These are phyloP conservation scores for Thripadectes ignobilis DNA, from an alignment of 2,797 vertebrate species.

Conservation along the genomic window DNA sequence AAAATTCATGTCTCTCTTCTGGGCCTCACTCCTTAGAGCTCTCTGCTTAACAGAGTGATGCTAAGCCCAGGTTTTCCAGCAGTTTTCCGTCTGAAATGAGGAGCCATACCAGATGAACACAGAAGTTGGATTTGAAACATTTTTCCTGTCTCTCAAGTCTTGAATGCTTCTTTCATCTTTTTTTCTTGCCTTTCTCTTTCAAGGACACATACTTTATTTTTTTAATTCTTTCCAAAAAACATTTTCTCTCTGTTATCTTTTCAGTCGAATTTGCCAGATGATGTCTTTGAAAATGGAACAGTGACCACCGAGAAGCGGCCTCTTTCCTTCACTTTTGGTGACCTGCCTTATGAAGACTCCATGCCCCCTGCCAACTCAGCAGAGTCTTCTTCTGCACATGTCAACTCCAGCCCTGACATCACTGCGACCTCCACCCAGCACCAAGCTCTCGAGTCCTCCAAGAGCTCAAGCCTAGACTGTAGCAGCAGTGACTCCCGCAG, in stretches of 20 bases:
- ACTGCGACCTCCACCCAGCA: slow-evolving; percentile 82
- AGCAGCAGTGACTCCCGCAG: slow-evolving; percentile 49
- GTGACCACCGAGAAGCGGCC: slow-evolving; percentile 84
- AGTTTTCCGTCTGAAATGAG: not conserved
- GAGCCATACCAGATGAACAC: not conserved
- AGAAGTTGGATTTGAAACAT: not conserved
- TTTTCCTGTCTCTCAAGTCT: not conserved
- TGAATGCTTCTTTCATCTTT: not conserved
- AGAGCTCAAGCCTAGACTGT: slow-evolving; percentile 48
- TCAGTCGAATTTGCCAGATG: slow-evolving; percentile 91
- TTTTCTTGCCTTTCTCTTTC: not conserved
- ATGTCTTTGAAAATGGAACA: slow-evolving; percentile 87
- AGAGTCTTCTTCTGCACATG: slow-evolving; percentile 17
- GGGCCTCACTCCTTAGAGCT: not conserved
- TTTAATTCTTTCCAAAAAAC: not conserved
- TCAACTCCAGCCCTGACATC: slow-evolving; percentile 88
- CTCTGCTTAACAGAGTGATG: not conserved
- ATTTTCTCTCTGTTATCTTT: not conserved
- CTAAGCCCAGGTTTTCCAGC: not conserved
- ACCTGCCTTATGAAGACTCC: slow-evolving; percentile 75
- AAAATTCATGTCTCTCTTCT: not conserved
- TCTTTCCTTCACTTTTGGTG: slow-evolving; percentile 88
- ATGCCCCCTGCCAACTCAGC: slow-evolving; percentile 68
- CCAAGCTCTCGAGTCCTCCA: slow-evolving; percentile 54
- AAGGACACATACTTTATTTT: not conserved